These are phyloP conservation scores for Drepana arcuata DNA, from an alignment of 1,140 invertebrate genomes.

Conservation along the genomic window DNA sequence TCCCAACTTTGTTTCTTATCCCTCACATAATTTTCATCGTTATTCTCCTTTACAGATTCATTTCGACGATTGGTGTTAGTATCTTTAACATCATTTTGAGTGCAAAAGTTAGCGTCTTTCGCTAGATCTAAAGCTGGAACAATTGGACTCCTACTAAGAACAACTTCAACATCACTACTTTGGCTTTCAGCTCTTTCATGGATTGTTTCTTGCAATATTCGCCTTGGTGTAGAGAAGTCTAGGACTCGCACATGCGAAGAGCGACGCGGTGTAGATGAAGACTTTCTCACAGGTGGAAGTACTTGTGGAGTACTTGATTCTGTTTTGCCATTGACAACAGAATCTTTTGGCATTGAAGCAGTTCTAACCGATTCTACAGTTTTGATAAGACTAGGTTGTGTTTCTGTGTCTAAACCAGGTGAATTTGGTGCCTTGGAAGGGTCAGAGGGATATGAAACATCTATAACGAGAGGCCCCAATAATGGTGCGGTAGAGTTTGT, in stretches of 20 bases:
- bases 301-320: constrained; percentile 42
- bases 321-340: constrained; percentile 11
- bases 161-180: constrained; percentile 11
- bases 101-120: too few relatives aligned
- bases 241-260: constrained; percentile 53
- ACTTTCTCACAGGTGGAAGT: constrained; percentile 39
- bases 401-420: constrained; percentile 3
- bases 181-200: constrained; percentile 27
- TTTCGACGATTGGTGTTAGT: constrained; percentile 1
- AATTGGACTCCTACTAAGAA: constrained; percentile 16
- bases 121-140: too few relatives aligned
- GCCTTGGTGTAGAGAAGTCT: constrained; percentile 55
- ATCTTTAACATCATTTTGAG: constrained; percentile 4
- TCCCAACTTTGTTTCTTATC: constrained; percentile 50
- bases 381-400: constrained; percentile 28
- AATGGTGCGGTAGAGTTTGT: neutral
- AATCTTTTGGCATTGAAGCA: constrained; percentile 48
- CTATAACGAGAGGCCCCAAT: constrained; percentile 32
- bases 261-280: constrained; percentile 55
- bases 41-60: constrained; percentile 9
- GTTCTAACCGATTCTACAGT: constrained; percentile 32
- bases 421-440: neutral
- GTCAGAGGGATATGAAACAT: constrained; percentile 20
- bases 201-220: constrained; percentile 45
- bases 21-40: neutral